phyloP scores from a whole-genome alignment of 2,113 vertebrate species.

The Micronycteris hirsuta region DNA sequence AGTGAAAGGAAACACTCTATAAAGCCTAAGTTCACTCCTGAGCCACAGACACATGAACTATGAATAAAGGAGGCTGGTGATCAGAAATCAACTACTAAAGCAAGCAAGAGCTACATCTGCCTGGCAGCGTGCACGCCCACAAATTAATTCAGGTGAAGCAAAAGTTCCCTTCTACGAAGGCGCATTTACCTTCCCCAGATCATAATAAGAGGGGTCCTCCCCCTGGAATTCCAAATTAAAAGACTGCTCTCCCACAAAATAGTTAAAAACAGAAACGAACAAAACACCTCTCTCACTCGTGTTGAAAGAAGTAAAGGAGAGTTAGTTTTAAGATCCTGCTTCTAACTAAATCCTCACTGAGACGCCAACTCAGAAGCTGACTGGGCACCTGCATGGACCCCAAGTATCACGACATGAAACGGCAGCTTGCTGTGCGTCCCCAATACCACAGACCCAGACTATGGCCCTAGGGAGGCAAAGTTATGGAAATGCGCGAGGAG shows the following conservation, averaged over 20 bases:
- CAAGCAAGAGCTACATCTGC: neutral
- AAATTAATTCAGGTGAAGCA: constrained; percentile 1
- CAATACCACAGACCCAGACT: constrained; percentile 60
- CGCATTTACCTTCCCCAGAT: neutral
- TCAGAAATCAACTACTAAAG: neutral
- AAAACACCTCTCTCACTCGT: neutral
- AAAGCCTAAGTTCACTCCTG: neutral
- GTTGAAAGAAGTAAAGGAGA: neutral
- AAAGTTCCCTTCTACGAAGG: neutral
- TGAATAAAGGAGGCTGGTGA: neutral
- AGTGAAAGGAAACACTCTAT: neutral
- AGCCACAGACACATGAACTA: neutral
- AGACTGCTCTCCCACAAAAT: constrained; percentile 13
- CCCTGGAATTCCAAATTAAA: constrained; percentile 5
- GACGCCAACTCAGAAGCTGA: constrained; percentile 35
- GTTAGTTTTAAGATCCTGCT: neutral
- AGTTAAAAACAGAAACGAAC: constrained; percentile 44
- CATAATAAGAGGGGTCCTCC: neutral
- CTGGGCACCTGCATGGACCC: constrained; percentile 42
- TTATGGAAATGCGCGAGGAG: constrained; percentile 66
- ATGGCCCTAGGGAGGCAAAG: constrained; percentile 60
- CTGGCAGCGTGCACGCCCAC: neutral
- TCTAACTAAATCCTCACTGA: constrained; percentile 16
- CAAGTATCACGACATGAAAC: constrained; percentile 56
- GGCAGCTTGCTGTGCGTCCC: constrained; percentile 21